Evolutionary conservation across 1,140 invertebrate species (phyloP), one percentile per base, ranked within the genome.

Genomic region (Palaemon carinicauda): DNA sequence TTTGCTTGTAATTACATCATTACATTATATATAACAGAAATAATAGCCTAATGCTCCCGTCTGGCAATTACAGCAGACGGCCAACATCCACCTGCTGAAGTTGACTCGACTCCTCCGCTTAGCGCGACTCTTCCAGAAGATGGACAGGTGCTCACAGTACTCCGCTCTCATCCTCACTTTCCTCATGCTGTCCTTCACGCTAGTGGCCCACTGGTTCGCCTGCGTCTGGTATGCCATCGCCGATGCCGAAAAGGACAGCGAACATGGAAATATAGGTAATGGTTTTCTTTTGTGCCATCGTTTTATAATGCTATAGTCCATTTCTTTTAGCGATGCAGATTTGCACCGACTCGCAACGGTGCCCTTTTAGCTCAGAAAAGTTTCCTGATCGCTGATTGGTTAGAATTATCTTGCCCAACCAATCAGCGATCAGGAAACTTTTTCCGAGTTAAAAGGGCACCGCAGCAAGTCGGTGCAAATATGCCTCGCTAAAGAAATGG

Each of bases 181-280:
- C 78, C 93, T 99, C 75, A 99, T 99, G 98, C 96, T 96, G 81
- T 89, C 80, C 65, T 99, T 99, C 92, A 96, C 97, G 31, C 92
- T 99, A 81, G 96, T 99, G 56, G 98, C 98, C 33, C 98, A 99
- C 93, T 99, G 98, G 98, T 93, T 99, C 60, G 98, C 98, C n/a
- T 99, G 98, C 92, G 96, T 99, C 89, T 99, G 98, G 97, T 98
- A 98, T 92, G 97, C 99, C 79, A 99, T 99, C 88, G 98, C 97
- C 1, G 96, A 97, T 88, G 95, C 95, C 89, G 98, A 98, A 92
- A 94, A 95, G 81, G 71, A 80, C 51, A 41, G 74, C 19, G 69
- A 50, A 9, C 69, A 75, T 33, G 73, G 27, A 15, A 41, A 77
- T 19, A 75, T 84, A 12, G 54, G 79, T 60, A 56, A 27, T 53